These are phyloP conservation scores for Melieria crassipennis DNA, from an alignment of 2,888 invertebrate species.

Conservation along the genomic window DNA sequence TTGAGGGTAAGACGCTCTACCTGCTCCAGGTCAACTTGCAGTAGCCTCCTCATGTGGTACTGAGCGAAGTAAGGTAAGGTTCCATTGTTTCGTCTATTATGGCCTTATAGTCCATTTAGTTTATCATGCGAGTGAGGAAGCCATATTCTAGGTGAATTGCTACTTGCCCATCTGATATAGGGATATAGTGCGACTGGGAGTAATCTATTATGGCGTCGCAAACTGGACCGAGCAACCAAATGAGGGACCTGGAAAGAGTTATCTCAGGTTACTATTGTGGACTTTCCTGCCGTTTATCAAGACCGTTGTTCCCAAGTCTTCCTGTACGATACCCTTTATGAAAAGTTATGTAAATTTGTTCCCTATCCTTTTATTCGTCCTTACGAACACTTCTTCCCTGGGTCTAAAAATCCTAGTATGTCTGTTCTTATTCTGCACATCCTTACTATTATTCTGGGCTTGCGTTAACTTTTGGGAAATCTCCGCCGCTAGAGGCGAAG, in stretches of 20 bases:
- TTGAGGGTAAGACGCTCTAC: conserved; percentile 5
- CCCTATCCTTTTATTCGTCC: conserved; percentile 8
- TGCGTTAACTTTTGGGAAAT: too few relatives aligned
- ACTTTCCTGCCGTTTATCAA: not conserved
- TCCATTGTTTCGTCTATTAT: not conserved
- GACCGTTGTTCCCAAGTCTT: not conserved
- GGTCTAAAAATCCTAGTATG: not conserved
- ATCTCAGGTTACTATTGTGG: conserved; percentile 15
- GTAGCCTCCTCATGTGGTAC: not conserved
- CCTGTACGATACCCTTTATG: not conserved
- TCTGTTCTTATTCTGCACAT: too few relatives aligned
- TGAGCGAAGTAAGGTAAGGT: not conserved
- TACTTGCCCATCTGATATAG: not conserved
- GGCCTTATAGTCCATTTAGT: not conserved
- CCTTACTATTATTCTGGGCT: too few relatives aligned
- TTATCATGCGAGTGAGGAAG: not conserved
- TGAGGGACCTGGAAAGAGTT: not conserved
- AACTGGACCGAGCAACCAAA: too few relatives aligned
- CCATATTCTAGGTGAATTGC: not conserved
- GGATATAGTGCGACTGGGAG: conserved; percentile 13
- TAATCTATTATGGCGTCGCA: not conserved
- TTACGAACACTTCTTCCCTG: conserved; percentile 8
- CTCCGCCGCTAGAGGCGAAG: too few relatives aligned
- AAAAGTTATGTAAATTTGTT: conserved; percentile 10
- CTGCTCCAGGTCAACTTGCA: not conserved